Evolutionary conservation across 1,140 invertebrate genomes (phyloP).

Genomic region (Chironomus striatipennis): DNA sequence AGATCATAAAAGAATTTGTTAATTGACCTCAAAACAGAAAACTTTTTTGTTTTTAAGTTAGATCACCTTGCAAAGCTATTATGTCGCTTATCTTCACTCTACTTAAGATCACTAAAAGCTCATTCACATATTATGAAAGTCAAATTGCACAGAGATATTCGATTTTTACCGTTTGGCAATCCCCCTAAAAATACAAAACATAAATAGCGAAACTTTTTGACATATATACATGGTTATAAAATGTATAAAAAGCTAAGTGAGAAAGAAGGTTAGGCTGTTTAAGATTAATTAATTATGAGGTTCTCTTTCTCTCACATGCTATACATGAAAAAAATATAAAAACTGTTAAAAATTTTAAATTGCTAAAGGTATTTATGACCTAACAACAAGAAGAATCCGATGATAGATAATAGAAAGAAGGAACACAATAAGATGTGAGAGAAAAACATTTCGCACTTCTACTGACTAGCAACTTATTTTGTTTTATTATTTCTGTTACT

Average conservation of each 20-base stretch:
- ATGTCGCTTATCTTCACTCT: background rate
- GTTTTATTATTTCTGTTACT: background rate
- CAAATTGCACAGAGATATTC: background rate
- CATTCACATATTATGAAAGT: too few relatives aligned
- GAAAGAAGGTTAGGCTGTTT: background rate
- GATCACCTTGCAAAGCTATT: background rate
- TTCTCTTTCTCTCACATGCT: background rate
- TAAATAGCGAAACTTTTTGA: too few relatives aligned
- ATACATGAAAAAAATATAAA: background rate
- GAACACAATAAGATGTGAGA: background rate
- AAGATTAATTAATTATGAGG: background rate
- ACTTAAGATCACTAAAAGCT: background rate
- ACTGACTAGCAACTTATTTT: background rate
- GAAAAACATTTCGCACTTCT: background rate
- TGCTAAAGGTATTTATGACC: background rate
- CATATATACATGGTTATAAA: background rate
- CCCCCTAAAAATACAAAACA: background rate
- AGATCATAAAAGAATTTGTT: background rate
- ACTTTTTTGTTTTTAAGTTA: background rate
- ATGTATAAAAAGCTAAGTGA: background rate
- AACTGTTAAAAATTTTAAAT: background rate
- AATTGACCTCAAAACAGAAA: background rate
- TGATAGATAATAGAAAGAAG: background rate
- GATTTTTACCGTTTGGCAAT: conserved; percentile 4
- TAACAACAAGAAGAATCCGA: background rate